A percentile compares a stretch with the other conserved stretches of the same genome.
Conservation (phyloP, 2,888 invertebrate genomes). For the Pedicia rivosa region DNA sequence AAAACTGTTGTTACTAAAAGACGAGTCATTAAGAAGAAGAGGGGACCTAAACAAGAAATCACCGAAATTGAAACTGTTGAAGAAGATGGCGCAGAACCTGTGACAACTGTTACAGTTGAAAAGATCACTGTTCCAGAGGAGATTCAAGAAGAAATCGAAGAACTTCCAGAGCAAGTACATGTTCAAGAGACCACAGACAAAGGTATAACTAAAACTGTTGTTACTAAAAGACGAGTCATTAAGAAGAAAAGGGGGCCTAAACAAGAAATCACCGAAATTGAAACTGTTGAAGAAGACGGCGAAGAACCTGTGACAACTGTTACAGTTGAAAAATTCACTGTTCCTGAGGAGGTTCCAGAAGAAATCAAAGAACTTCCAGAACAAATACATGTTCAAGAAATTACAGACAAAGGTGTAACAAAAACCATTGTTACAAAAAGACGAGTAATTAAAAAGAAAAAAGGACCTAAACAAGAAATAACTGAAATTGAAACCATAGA, state of each 20-base stretch:
- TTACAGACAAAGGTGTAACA: constrained; percentile 10
- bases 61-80: constrained; percentile 29
- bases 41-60: constrained; percentile 22
- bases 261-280: constrained; percentile 20
- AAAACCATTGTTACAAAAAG: constrained; percentile 20
- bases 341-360: not conserved
- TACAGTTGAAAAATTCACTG: constrained; percentile 16
- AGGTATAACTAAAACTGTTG: constrained; percentile 23
- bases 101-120: constrained; percentile 21
- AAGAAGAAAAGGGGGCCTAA: constrained; percentile 12
- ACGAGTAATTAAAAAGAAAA: constrained; percentile 19
- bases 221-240: constrained; percentile 14
- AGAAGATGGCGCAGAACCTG: constrained; percentile 22
- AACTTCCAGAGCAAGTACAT: constrained; percentile 24
- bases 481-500: constrained; percentile 23
- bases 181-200: constrained; percentile 23
- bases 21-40: constrained; percentile 13
- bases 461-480: constrained; percentile 18
- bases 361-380: constrained; percentile 13
- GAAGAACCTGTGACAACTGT: constrained; percentile 21
- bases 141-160: constrained; percentile 14
- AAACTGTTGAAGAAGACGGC: constrained; percentile 18
- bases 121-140: constrained; percentile 8
- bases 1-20: constrained; percentile 18
- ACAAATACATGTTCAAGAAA: constrained; percentile 14